A percentile compares a stretch with the other conserved stretches of the same genome.
These are phyloP conservation scores for Trichechus manatus DNA, from an alignment of 2,113 vertebrate genomes.

Conservation along the genomic window DNA sequence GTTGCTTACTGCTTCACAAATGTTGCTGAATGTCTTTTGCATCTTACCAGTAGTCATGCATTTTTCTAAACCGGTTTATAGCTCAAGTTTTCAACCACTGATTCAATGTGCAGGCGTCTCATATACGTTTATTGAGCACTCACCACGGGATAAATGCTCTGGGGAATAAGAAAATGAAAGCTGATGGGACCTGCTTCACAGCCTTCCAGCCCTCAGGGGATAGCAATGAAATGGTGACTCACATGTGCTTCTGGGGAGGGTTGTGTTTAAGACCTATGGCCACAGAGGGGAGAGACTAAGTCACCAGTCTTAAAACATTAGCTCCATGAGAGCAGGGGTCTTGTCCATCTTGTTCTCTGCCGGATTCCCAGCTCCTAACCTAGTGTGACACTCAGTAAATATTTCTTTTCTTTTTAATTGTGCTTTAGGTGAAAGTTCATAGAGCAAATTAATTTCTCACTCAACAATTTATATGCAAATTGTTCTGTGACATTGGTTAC, in stretches of 20 bases:
- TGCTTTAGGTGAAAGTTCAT: no score
- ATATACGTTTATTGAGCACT: background rate
- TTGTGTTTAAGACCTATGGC: no score
- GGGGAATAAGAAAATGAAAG: background rate
- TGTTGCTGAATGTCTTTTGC: background rate
- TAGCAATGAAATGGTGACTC: fast-evolving
- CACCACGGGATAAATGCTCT: background rate
- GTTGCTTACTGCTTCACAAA: background rate
- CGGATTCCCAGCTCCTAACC: background rate
- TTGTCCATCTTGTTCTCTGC: background rate
- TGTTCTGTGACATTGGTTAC: no score
- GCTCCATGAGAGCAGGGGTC: background rate
- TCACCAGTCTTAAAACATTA: background rate
- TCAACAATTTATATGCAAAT: no score
- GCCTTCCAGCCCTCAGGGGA: background rate
- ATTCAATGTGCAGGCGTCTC: background rate
- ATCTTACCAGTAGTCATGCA: background rate
- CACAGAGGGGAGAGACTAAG: background rate
- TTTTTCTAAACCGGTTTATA: background rate
- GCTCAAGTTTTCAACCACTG: background rate
- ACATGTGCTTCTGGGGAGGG: background rate
- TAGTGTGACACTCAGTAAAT: background rate
- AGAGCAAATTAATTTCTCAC: no score
- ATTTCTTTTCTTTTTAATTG: background rate
- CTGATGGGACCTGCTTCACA: background rate